phyloP scores from a whole-genome alignment of 2,888 invertebrate species.

The Camponotus fellah region DNA sequence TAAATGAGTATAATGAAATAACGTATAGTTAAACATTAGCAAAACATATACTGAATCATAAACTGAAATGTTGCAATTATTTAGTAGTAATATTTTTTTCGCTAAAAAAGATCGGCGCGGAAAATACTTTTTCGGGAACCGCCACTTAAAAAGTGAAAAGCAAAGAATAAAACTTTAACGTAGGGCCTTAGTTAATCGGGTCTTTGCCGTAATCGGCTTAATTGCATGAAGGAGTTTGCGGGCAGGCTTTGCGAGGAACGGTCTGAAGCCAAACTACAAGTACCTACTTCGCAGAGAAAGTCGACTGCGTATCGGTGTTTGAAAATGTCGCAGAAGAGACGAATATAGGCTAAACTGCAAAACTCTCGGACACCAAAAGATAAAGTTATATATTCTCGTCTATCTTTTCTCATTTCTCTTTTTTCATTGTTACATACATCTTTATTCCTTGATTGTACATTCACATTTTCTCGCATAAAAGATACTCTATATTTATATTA shows the following conservation, averaged over 20 bases:
- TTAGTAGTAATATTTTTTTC: slow-evolving; percentile 3
- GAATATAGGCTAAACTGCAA: slow-evolving; percentile 8
- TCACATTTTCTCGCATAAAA: not conserved
- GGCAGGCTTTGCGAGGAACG: slow-evolving; percentile 47
- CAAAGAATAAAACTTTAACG: slow-evolving; percentile 41
- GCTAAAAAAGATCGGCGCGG: not conserved
- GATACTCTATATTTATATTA: not conserved
- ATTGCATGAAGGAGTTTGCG: slow-evolving; percentile 64
- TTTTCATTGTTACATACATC: not conserved
- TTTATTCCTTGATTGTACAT: not conserved
- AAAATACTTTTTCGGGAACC: slow-evolving; percentile 20
- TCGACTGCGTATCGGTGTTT: slow-evolving; percentile 43
- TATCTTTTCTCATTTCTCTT: not conserved
- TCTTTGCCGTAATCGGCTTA: slow-evolving; percentile 64
- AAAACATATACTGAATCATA: not conserved
- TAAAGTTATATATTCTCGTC: slow-evolving; percentile 5
- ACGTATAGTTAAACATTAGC: not conserved
- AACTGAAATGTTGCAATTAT: not conserved
- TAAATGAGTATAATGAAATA: not conserved
- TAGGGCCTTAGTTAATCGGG: slow-evolving; percentile 57
- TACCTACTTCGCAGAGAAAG: slow-evolving; percentile 58
- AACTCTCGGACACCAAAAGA: not conserved
- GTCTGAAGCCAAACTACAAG: slow-evolving; percentile 51
- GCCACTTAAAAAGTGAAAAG: slow-evolving; percentile 42
- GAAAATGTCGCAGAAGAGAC: slow-evolving; percentile 33